phyloP scores from a whole-genome alignment of 2,797 vertebrate species.

The Thamnophis elegans region DNA sequence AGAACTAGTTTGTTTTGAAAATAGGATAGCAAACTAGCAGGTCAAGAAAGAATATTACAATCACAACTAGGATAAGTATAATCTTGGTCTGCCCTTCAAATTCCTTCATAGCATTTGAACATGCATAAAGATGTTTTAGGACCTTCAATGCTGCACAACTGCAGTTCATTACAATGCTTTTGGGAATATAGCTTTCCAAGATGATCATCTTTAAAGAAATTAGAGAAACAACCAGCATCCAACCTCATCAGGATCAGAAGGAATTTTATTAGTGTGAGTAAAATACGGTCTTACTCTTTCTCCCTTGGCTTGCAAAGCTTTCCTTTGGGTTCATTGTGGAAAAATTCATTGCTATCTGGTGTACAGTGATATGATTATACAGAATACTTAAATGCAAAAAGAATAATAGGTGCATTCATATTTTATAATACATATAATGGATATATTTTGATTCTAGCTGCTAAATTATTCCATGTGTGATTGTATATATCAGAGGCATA shows the following conservation, averaged over 20 bases:
- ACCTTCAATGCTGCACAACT: not conserved
- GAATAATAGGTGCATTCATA: not conserved
- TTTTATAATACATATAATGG: not conserved
- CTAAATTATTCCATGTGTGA: not conserved
- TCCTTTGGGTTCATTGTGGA: not conserved
- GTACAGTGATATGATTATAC: not conserved
- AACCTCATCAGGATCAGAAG: not conserved
- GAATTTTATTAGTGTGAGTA: not conserved
- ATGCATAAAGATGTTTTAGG: not conserved
- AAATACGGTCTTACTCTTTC: not conserved
- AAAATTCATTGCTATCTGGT: not conserved
- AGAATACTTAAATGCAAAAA: not conserved
- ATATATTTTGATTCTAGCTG: not conserved
- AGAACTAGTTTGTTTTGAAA: not conserved
- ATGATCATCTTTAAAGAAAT: not conserved
- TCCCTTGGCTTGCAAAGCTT: not conserved
- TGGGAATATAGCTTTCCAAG: not conserved
- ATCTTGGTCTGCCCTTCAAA: not conserved
- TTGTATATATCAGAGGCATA: not conserved
- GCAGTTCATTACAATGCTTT: not conserved
- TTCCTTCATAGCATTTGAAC: not conserved
- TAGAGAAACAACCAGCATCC: not conserved
- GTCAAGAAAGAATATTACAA: not conserved
- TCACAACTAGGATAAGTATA: not conserved
- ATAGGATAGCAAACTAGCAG: not conserved